Base-by-base conservation (phyloP, 2,888 invertebrate genomes). In the Eledona agricola region DNA sequence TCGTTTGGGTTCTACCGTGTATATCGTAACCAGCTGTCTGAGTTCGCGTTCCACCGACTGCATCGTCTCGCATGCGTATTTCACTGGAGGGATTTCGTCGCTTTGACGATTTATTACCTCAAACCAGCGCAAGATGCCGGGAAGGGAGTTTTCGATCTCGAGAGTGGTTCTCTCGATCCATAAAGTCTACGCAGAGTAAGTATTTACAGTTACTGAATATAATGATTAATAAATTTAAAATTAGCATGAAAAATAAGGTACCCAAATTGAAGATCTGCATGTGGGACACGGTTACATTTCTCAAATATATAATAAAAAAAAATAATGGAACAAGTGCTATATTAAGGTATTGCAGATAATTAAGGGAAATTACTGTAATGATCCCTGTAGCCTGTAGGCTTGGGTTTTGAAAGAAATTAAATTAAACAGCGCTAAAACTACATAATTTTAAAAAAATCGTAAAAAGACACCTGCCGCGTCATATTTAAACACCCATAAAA, bases 151-250 rank as follows among this genome's bases (percentile, higher is more conserved):
- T 57, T 90, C 88, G 2, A 90, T 95, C 47, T 88, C 88, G 58
- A 96, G 76, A 0, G 88, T 89, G 3, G 93, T 96, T 35, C 96
- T 82, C 76, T 97, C 96, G 63, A 96, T 89, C 96, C 96, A 96
- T 57, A 97, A 80, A 42, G 90, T 93, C 85, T 87, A 74, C 15
- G n/a, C n/a, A n/a, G n/a, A n/a, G n/a, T n/a, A n/a, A n/a, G n/a
- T n/a, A n/a, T n/a, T n/a, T n/a, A n/a, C n/a, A n/a, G n/a, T n/a
- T n/a, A n/a, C n/a, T n/a, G n/a, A n/a, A n/a, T n/a, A n/a, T n/a
- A n/a, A n/a, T n/a, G n/a, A n/a, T n/a, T n/a, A n/a, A n/a, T n/a
- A n/a, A n/a, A n/a, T n/a, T n/a, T n/a, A n/a, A n/a, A n/a, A n/a
- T n/a, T n/a, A n/a, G n/a, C n/a, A n/a, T n/a, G n/a, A n/a, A n/a